phyloP scores from a whole-genome alignment of 2,797 vertebrate species.

The Philypnodon macrostomus region DNA sequence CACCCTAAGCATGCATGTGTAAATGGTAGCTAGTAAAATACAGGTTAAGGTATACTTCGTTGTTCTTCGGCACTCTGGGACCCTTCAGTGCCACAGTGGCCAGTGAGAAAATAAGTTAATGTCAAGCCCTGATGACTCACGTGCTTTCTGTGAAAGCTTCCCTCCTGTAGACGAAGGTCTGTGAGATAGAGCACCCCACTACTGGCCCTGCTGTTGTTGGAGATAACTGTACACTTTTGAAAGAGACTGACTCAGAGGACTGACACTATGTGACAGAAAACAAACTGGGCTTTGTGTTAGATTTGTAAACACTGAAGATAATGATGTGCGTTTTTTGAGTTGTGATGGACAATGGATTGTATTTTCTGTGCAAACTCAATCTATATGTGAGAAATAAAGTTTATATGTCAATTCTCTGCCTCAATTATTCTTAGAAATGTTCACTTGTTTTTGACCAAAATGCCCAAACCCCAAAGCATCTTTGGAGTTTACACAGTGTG shows the following conservation, averaged over 20 bases:
- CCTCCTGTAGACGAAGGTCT: slow-evolving; percentile 56
- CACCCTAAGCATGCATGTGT: no score
- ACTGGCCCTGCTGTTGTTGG: slow-evolving; percentile 54
- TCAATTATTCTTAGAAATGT: slow-evolving; percentile 28
- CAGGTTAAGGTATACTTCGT: no score
- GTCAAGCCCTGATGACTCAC: no score
- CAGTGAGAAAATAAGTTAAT: no score
- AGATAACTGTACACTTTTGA: slow-evolving; percentile 44
- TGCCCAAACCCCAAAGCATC: no score
- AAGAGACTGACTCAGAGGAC: slow-evolving; percentile 33
- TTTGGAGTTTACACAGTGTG: no score
- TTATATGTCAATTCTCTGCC: slow-evolving; percentile 39
- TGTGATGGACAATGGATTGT: slow-evolving; percentile 29
- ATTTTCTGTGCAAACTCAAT: slow-evolving; percentile 58
- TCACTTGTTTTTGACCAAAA: no score
- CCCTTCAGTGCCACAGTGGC: no score
- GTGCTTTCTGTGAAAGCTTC: slow-evolving; percentile 80
- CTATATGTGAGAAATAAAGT: slow-evolving; percentile 60
- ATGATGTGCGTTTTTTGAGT: slow-evolving; percentile 47
- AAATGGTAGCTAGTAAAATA: no score
- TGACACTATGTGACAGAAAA: slow-evolving; percentile 57
- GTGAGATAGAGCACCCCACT: slow-evolving; percentile 43
- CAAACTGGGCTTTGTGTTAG: slow-evolving; percentile 47
- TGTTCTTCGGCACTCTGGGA: no score
- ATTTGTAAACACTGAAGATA: slow-evolving; percentile 64